Conservation (phyloP, 2,888 invertebrate genomes). For the Epinotia demarniana region DNA sequence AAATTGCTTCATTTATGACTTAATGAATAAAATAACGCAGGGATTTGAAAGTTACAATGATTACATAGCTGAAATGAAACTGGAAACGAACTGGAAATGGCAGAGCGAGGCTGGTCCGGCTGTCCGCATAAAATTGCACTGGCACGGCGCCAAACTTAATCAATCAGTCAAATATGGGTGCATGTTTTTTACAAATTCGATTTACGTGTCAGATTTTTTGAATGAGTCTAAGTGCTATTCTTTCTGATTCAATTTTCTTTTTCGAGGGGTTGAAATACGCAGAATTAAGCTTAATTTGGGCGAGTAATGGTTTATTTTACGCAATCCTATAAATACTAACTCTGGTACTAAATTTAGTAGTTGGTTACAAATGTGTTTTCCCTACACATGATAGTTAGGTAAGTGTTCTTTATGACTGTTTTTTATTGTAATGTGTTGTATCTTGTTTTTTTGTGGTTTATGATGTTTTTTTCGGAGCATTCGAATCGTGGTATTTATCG, state of each 20-base stretch:
- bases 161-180: conserved; percentile 43
- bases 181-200: conserved; percentile 43
- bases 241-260: neutral
- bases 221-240: conserved; percentile 20
- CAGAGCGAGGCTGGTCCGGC: conserved; percentile 27
- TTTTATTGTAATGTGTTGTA: too few relatives aligned
- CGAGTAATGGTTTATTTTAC: too few relatives aligned
- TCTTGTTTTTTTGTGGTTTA: too few relatives aligned
- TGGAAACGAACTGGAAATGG: conserved; percentile 38
- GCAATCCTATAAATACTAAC: too few relatives aligned
- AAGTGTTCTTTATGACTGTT: too few relatives aligned
- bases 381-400: too few relatives aligned
- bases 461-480: too few relatives aligned
- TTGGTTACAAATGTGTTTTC: too few relatives aligned
- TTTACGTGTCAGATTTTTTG: conserved; percentile 33
- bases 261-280: neutral
- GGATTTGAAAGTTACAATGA: conserved; percentile 11
- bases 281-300: neutral
- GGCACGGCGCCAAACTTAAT: conserved; percentile 43
- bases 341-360: too few relatives aligned
- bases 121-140: conserved; percentile 43
- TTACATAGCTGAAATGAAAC: conserved; percentile 24
- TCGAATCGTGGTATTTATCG: too few relatives aligned
- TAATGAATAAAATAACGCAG: conserved; percentile 3
- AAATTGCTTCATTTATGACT: neutral